Evolutionary conservation across 2,888 invertebrate species (phyloP), one percentile per base, ranked within the genome.

Genomic region (Axea sp.): DNA sequence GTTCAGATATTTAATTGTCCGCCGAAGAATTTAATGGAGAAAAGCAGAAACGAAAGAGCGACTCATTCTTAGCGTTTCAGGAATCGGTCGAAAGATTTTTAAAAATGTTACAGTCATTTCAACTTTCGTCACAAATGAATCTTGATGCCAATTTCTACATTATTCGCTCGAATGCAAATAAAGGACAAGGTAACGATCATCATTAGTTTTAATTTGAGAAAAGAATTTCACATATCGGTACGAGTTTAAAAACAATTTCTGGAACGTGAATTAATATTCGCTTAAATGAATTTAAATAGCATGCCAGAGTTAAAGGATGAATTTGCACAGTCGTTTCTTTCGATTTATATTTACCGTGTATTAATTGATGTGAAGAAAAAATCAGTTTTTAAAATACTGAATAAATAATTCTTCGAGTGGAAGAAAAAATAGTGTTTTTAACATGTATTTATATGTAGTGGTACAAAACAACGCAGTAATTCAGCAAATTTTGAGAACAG

Each of bases 1-100:
- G 74, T 75, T 74, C 65, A 75, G 76, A 76, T 76, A 74, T 78
- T 78, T 78, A 78, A 78, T 78, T 78, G 78, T 78, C 75, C 76
- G 33, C 51, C 60, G 37, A 71, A 71, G 65, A 67, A 72, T 72
- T 72, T 72, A 39, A 72, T 33, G 65, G 72, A 59, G 60, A 55
- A 53, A 72, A 60, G 67, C 39, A 57, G 64, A 71, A 65, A 68
- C 73, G 68, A 71, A 68, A 73, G 15, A 49, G 30, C 11, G 22
- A 15, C 11, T 24, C 17, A 26, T 15, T 62, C 30, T n/a, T 28
- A 19, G 71, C 53, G 57, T 47, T 57, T 49, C 51, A 51, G 35
- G 45, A 47, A 55, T 53, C 47, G 17, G 24, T 28, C 69, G 57
- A 14, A 8, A 17, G 39, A 41, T 51, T 64, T 49, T 72, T 35